Conservation (phyloP, 2,888 invertebrate species). For the Catonia carolina region DNA sequence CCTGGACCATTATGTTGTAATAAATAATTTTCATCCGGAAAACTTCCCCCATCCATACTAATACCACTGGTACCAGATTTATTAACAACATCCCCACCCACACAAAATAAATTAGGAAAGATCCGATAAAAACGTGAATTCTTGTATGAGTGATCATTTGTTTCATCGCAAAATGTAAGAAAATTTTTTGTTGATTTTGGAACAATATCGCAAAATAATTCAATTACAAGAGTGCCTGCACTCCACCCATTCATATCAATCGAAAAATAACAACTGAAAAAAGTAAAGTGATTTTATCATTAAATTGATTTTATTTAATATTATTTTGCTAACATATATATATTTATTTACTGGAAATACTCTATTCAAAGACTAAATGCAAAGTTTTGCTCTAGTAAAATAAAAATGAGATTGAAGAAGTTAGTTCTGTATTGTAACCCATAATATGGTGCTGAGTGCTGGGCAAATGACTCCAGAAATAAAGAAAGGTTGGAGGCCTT, state of each 20-base stretch:
- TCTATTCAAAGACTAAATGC: too few relatives aligned
- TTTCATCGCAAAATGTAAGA: conserved; percentile 39
- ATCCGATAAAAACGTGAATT: conserved; percentile 29
- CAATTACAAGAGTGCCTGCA: conserved; percentile 41
- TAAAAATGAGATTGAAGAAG: too few relatives aligned
- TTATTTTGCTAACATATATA: too few relatives aligned
- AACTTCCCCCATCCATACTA: conserved; percentile 23
- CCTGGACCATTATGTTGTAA: conserved; percentile 27
- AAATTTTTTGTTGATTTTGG: conserved; percentile 43
- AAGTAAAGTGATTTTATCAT: too few relatives aligned
- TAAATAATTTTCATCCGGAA: conserved; percentile 25
- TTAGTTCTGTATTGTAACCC: too few relatives aligned
- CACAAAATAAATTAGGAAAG: conserved; percentile 19
- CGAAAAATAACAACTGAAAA: conserved; percentile 13
- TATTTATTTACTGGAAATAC: too few relatives aligned
- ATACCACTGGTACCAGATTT: conserved; percentile 21
- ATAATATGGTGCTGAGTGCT: too few relatives aligned
- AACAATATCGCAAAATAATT: conserved; percentile 41
- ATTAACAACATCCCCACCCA: conserved; percentile 28
- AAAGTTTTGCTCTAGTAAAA: too few relatives aligned
- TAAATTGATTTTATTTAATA: too few relatives aligned
- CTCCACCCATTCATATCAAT: conserved; percentile 26
- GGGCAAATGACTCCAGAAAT: too few relatives aligned
- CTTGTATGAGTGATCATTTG: conserved; percentile 41
- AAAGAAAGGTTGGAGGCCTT: too few relatives aligned